Evolutionary conservation across 2,797 vertebrate genomes (phyloP), one percentile per base, ranked within the genome.

Genomic region (Lemur catta): DNA sequence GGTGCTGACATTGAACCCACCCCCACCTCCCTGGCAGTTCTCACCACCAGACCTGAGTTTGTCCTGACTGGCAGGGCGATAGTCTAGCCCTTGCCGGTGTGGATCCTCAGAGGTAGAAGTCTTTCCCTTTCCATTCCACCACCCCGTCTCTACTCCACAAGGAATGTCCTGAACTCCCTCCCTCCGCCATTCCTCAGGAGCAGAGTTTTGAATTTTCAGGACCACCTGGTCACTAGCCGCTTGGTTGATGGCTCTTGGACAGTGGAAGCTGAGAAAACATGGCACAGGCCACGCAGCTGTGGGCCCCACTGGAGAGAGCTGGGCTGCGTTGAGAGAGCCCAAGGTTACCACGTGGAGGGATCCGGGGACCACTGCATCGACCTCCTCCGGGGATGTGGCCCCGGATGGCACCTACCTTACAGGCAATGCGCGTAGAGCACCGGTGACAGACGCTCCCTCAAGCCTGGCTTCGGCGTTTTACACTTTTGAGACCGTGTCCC

Each of bases 361-460:
- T 8, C 13, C 17, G 6, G 46, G 10, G 18, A 33, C n/a, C 20
- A 38, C 28, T 10, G 4, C 43, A 6, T 20, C 12, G 3, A 7
- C 46, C 35, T 33, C 28, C 55, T 86, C 35, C 1, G 7, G 46
- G 50, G 18, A 18, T n/a, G 9, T 63, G 75, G 35, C 48, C 57
- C 28, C 2, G 5, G 30, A 26, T 1, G 43, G 38, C 30, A 81
- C 24, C 59, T n/a, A 33, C 33, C 3, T n/a, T 50, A 13, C 43
- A 30, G 55, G 50, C 75, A 20, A 33, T 9, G 22, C 0, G 0
- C 38, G 0, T 1, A 26, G 14, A 57, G 86, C 22, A 52, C n/a
- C 65, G 15, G 0, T 30, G 28, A 26, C 2, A 41, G 30, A 46
- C 0, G 6, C 18, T 48, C 5, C 6, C 7, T 15, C 2, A 18